Evolutionary conservation across 2,113 vertebrate genomes (phyloP).

Genomic region (Kryptolebias marmoratus): DNA sequence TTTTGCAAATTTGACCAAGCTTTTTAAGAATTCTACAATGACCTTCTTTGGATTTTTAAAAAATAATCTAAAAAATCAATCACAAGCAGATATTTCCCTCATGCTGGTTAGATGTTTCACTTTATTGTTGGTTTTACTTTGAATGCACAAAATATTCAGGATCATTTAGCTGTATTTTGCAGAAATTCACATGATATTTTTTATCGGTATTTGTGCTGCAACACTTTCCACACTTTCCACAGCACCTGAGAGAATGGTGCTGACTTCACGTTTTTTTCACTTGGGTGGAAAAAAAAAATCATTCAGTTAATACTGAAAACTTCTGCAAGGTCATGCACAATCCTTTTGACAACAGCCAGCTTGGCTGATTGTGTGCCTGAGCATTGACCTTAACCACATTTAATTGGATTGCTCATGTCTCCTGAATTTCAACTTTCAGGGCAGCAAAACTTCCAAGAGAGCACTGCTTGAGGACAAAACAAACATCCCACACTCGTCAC

Average conservation of each 20-base stretch:
- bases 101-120: not conserved
- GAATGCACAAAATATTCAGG: not conserved
- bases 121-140: not conserved
- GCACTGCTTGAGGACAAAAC: not conserved
- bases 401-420: not conserved
- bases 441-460: constrained; percentile 4
- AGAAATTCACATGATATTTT: not conserved
- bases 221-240: not conserved
- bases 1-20: too few species aligned
- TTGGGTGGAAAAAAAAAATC: too few species aligned
- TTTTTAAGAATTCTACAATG: too few species aligned
- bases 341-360: not conserved
- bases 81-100: not conserved
- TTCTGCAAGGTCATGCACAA: not conserved
- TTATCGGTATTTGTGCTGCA: not conserved
- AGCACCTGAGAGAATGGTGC: not conserved
- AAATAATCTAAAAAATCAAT: not conserved
- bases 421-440: not conserved
- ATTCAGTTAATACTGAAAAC: not conserved
- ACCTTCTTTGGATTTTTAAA: not conserved
- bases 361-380: not conserved
- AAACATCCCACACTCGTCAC: constrained; percentile 1
- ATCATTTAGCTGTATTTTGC: not conserved
- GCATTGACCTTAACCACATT: not conserved
- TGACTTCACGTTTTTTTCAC: not conserved